phyloP scores from a whole-genome alignment of 2,888 invertebrate species.

The Creontiades dilutus region DNA sequence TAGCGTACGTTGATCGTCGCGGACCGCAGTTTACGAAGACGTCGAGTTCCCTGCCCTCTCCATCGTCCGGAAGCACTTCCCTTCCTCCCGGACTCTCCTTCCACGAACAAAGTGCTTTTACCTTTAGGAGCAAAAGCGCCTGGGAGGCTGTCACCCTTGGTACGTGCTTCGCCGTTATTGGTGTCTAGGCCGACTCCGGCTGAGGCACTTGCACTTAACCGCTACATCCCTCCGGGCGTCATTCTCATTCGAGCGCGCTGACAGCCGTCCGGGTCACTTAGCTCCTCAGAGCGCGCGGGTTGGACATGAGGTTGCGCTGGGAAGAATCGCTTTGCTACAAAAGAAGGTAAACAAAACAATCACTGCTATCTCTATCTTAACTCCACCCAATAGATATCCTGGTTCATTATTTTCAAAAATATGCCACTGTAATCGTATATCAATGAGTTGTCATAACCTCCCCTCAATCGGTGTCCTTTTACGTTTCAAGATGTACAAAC shows the following conservation, averaged over 20 bases:
- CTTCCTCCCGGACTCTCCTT: not conserved
- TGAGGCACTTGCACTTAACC: slow-evolving; percentile 17
- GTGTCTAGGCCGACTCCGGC: slow-evolving; percentile 52
- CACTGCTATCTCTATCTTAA: not conserved
- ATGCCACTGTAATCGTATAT: no score
- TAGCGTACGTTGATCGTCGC: not conserved
- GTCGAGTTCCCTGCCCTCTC: not conserved
- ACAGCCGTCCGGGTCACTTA: slow-evolving; percentile 19
- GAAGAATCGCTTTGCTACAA: slow-evolving; percentile 65
- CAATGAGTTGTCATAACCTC: no score
- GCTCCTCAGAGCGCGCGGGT: slow-evolving; percentile 15
- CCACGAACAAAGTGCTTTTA: not conserved
- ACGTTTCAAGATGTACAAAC: no score
- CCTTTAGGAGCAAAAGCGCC: slow-evolving; percentile 34
- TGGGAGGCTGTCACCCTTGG: slow-evolving; percentile 54
- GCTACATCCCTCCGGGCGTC: slow-evolving; percentile 34
- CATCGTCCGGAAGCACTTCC: slow-evolving; percentile 26
- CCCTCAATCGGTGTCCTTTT: no score
- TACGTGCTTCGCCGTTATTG: slow-evolving; percentile 44
- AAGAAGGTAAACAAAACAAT: slow-evolving; percentile 59
- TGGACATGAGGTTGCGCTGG: slow-evolving; percentile 66
- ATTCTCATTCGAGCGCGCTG: slow-evolving; percentile 28
- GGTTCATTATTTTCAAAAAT: no score
- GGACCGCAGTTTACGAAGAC: not conserved
- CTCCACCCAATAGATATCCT: no score